Evolutionary conservation across 92 coral and sea anemone genomes (phyloP), one percentile per base, ranked within the genome.

Genomic region (Heliopora coerulea): DNA sequence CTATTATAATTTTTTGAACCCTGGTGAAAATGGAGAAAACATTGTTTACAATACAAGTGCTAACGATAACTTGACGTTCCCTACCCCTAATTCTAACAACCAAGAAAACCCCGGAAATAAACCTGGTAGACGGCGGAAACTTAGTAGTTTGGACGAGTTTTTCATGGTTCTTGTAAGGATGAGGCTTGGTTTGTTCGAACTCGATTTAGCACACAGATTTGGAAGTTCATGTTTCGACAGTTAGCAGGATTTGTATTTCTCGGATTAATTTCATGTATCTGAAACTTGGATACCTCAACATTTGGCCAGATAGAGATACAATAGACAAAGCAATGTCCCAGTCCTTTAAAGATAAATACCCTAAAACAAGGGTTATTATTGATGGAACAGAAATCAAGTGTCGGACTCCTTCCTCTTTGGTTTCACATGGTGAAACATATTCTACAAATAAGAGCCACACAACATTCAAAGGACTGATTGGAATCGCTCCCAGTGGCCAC

Each of bases 221-320:
- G 21, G 75, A 12, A 65, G 77, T 3, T 68, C 78, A n/a, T 66
- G 31, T 68, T 26, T 27, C 62, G 30, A 52, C 82, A 12, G 86
- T 82, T 4, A 82, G 86, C 52, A 78, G 70, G 33, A 63, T 8
- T 25, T 37, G 75, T 9, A 14, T 83, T 11, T 50, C 83, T 1
- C 76, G 86, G 79, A 33, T 83, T 66, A 83, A 83, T 68, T 83
- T 25, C 35, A 61, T 83, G 26, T 83, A 66, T 68, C 66, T 67
- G 18, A 33, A 58, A 14, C 41, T 77, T 26, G 83, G 86, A 9
- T 56, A 54, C 39, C 44, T 83, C 23, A 75, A 75, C 37, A 68
- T 78, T 49, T 83, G 86, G 86, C 83, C 86, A 57, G 57, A 60
- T 23, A 66, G 76, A 19, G 72, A 58, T 42, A 57, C 65, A 37